These are phyloP conservation scores for Alviniconcha marisindica DNA, from an alignment of 1,140 invertebrate genomes.

Conservation along the genomic window DNA sequence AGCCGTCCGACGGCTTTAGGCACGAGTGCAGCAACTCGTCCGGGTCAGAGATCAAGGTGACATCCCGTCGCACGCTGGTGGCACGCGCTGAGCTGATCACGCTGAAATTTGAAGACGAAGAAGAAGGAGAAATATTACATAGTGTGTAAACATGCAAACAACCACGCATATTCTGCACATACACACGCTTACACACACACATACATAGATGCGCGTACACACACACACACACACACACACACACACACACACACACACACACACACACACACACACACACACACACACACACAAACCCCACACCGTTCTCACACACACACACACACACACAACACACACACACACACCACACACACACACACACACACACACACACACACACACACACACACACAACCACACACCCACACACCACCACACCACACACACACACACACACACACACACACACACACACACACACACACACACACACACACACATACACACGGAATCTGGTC, in stretches of 20 bases:
- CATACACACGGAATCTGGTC: too few species aligned
- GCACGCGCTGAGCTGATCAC: conserved; percentile 1
- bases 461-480: too few species aligned
- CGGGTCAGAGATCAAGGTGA: conserved; percentile 2
- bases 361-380: background rate
- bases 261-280: background rate
- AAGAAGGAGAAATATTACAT: too few species aligned
- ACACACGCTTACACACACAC: too few species aligned
- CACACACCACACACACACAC: background rate
- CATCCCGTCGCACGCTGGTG: background rate
- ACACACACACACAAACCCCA: too few species aligned
- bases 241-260: conserved; percentile 8
- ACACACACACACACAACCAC: too few species aligned
- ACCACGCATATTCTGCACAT: too few species aligned
- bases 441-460: too few species aligned
- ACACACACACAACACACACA: too few species aligned
- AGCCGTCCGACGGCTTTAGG: conserved; percentile 17
- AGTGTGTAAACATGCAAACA: too few species aligned
- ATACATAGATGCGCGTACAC: background rate
- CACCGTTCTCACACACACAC: too few species aligned
- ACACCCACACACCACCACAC: background rate
- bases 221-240: background rate
- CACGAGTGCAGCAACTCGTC: conserved; percentile 9
- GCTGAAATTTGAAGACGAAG: background rate
- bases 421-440: background rate